phyloP scores from a whole-genome alignment of 1,140 invertebrate genomes.

The Achroia grisella region DNA sequence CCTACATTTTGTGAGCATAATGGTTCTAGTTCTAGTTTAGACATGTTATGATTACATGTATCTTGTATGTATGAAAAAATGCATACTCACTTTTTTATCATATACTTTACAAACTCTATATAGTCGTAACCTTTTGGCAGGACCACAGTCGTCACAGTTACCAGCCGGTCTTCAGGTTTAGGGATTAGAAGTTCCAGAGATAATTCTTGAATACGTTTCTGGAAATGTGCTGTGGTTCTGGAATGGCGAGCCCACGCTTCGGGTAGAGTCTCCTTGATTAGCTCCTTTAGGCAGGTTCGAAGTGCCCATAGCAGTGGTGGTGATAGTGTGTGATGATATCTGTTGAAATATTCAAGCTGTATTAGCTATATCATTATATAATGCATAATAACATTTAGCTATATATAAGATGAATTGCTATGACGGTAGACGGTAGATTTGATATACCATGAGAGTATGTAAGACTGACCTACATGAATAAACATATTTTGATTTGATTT shows the following conservation, averaged over 20 bases:
- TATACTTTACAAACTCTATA: constrained; percentile 77
- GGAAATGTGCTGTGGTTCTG: constrained; percentile 77
- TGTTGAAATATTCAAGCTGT: constrained; percentile 21
- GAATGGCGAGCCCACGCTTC: constrained; percentile 81
- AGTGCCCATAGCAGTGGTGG: constrained; percentile 85
- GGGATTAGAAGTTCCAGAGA: constrained; percentile 77
- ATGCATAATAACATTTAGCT: no score
- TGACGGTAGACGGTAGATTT: no score
- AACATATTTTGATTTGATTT: no score
- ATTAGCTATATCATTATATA: no score
- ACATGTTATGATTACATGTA: no score
- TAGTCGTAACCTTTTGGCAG: constrained; percentile 83
- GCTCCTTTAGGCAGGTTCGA: constrained; percentile 81
- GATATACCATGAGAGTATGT: no score
- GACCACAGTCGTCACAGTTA: constrained; percentile 83
- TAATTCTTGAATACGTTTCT: constrained; percentile 77
- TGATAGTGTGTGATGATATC: constrained; percentile 90
- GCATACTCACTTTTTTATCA: constrained; percentile 81
- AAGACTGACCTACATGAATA: no score
- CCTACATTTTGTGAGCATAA: no score
- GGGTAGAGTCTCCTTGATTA: constrained; percentile 83
- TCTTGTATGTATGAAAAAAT: no score
- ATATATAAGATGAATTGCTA: no score
- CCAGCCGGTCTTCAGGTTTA: constrained; percentile 79
- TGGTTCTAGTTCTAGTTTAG: no score